Conservation (phyloP, 2,113 vertebrate genomes). For the Pampusana beccarii region DNA sequence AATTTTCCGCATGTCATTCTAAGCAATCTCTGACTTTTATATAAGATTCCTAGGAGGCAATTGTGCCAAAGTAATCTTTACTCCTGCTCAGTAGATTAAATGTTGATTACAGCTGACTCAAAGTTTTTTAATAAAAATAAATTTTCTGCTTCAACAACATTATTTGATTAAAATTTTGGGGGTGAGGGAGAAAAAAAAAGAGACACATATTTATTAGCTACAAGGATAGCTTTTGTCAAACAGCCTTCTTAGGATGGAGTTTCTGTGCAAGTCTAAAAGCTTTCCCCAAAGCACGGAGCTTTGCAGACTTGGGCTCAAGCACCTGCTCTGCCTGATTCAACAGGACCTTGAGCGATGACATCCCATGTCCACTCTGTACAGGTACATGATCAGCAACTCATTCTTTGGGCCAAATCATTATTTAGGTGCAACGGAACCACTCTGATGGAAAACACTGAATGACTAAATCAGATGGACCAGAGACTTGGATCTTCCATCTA, state of each 20-base stretch:
- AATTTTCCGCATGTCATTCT: not conserved
- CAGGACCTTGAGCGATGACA: fast-evolving
- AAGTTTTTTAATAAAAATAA: not conserved
- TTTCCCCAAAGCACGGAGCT: not conserved
- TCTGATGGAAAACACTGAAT: not conserved
- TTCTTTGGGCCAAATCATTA: not conserved
- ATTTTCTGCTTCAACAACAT: not conserved
- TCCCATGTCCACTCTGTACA: not conserved
- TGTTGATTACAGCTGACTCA: not conserved
- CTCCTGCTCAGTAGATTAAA: not conserved
- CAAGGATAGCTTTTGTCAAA: not conserved
- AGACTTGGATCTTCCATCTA: not conserved
- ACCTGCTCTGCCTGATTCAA: not conserved
- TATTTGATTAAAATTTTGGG: not conserved
- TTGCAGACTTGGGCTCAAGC: not conserved
- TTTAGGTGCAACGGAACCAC: not conserved
- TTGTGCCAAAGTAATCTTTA: not conserved
- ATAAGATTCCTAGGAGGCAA: not conserved
- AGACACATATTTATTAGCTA: not conserved
- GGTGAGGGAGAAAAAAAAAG: not conserved
- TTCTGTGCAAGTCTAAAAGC: not conserved
- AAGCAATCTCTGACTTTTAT: not conserved
- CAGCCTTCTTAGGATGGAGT: not conserved
- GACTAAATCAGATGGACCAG: not conserved
- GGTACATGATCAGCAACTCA: not conserved